Evolutionary conservation across 2,888 invertebrate genomes (phyloP), one percentile per base, ranked within the genome.

Genomic region (Torymus texanus): DNA sequence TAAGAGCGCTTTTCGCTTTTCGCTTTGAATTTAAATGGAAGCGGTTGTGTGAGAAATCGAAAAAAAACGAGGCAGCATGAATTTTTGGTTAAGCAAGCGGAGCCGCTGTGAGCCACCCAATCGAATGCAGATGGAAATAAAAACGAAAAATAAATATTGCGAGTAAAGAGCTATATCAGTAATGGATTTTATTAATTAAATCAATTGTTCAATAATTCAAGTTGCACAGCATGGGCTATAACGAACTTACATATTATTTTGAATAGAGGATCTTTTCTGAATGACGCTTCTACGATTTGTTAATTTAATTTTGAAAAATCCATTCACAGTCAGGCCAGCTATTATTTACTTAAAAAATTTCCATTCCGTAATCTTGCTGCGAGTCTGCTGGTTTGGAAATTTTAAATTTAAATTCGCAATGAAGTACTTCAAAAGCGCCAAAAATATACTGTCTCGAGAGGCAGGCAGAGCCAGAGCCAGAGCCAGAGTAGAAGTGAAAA

Each of bases 151-250:
- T 13, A 55, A 67, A 68, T 55, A 72, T 62, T 72, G 13, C 16
- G 11, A 12, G n/a, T 8, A 61, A 50, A 21, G 66, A 76, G 14
- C 56, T 71, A 51, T 56, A 51, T 56, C 58, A 13, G 65, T 50
- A 51, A n/a, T n/a, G 53, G 58, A 71, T 71, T 77, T 62, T 3
- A 50, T 62, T 71, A 77, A 77, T 77, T 65, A 65, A 77, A 77
- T 65, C 65, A 71, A 65, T 65, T n/a, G n/a, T n/a, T n/a, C n/a
- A n/a, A n/a, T n/a, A n/a, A n/a, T n/a, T n/a, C n/a, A n/a, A n/a
- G n/a, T n/a, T n/a, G n/a, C n/a, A n/a, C n/a, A n/a, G n/a, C n/a
- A n/a, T n/a, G n/a, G n/a, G n/a, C n/a, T n/a, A n/a, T n/a, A n/a
- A n/a, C n/a, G n/a, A n/a, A n/a, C n/a, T n/a, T n/a, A n/a, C n/a